phyloP scores from a whole-genome alignment of 2,797 vertebrate species.

The Muscicapa comitata region DNA sequence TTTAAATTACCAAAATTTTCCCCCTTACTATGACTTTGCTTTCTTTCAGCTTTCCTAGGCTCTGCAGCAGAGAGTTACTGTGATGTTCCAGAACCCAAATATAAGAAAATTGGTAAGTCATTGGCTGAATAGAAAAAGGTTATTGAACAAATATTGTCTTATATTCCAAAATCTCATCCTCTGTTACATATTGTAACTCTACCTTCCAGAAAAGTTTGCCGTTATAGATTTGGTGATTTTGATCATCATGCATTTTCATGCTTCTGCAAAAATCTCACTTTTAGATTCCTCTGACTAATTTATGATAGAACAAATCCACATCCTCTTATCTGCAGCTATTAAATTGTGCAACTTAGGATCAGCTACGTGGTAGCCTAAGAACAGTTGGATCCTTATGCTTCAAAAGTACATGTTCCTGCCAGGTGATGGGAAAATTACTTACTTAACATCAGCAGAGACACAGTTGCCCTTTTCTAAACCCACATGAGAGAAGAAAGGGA shows the following conservation, averaged over 20 bases:
- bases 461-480: background rate
- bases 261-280: background rate
- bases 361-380: background rate
- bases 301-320: background rate
- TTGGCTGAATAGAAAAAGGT: background rate
- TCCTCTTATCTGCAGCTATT: background rate
- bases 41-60: background rate
- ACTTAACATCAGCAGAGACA: background rate
- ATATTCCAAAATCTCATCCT: background rate
- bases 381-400: background rate
- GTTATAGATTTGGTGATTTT: background rate
- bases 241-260: background rate
- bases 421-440: background rate
- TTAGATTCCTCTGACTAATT: background rate
- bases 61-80: background rate
- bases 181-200: background rate
- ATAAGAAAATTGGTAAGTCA: slow-evolving; percentile 53
- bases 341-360: background rate
- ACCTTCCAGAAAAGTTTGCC: background rate
- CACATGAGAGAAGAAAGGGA: background rate
- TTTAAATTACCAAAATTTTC: background rate
- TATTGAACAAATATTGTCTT: background rate
- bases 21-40: background rate
- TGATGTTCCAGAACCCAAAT: slow-evolving; percentile 53
- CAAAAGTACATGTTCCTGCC: background rate